These are phyloP conservation scores for Drosophila hydei DNA, from an alignment of 1,140 invertebrate genomes.

Conservation along the genomic window DNA sequence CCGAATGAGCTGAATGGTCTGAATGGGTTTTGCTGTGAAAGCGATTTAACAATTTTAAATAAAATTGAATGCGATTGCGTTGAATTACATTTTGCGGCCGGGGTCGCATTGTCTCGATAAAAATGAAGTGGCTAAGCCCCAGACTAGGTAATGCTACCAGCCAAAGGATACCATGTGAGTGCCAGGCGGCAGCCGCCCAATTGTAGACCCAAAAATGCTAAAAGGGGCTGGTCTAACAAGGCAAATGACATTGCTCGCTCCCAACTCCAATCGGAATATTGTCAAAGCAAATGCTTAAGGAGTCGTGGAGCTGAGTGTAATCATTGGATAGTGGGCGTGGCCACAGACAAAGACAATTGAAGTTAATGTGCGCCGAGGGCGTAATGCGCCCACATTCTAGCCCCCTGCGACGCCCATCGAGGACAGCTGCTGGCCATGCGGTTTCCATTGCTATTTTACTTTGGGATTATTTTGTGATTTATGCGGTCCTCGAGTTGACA, in stretches of 20 bases:
- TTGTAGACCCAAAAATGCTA: constrained; percentile 31
- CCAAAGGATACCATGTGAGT: constrained; percentile 21
- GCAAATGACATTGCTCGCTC: constrained; percentile 51
- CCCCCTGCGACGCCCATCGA: constrained; percentile 39
- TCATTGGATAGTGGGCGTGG: constrained; percentile 59
- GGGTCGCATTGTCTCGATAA: constrained; percentile 53
- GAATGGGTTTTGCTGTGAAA: constrained; percentile 17
- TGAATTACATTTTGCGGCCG: constrained; percentile 70
- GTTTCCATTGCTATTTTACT: constrained; percentile 76
- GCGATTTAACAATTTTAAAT: constrained; percentile 73
- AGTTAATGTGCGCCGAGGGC: constrained; percentile 61
- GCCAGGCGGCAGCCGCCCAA: neutral
- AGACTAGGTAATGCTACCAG: constrained; percentile 17
- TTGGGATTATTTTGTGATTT: constrained; percentile 83
- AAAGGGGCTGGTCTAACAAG: constrained; percentile 29
- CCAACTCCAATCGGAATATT: constrained; percentile 27
- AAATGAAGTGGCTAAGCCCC: constrained; percentile 42
- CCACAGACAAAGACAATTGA: constrained; percentile 75
- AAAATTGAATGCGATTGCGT: constrained; percentile 74
- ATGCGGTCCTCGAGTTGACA: constrained; percentile 82
- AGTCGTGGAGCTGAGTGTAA: constrained; percentile 27
- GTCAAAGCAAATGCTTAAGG: constrained; percentile 53
- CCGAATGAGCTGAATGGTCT: constrained; percentile 8
- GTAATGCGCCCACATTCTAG: constrained; percentile 42
- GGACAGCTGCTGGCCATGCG: constrained; percentile 20